Evolutionary conservation across 2,888 invertebrate species (phyloP).

Genomic region (Drosophila affinis): DNA sequence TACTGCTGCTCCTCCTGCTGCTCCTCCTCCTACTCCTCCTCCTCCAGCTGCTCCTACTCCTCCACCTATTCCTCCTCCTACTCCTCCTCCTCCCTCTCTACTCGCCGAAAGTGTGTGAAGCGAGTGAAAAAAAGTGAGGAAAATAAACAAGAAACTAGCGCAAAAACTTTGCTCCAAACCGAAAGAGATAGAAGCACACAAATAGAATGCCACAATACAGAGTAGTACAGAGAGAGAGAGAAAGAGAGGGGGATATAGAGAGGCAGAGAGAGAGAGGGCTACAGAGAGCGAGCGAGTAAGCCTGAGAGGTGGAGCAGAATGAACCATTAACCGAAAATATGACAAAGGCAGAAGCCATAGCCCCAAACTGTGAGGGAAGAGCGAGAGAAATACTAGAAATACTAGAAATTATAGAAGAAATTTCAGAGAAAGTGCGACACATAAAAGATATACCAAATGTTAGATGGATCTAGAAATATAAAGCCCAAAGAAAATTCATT

Average conservation of each 20-base stretch:
- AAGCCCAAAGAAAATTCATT: too few relatives aligned
- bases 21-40: not conserved
- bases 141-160: constrained; percentile 67
- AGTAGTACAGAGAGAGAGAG: not conserved
- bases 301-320: not conserved
- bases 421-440: not conserved
- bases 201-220: constrained; percentile 5
- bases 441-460: too few relatives aligned
- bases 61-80: not conserved
- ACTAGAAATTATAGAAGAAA: not conserved
- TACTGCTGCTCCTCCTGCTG: too few relatives aligned
- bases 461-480: too few relatives aligned
- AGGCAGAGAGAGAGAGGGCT: too few relatives aligned
- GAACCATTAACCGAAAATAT: constrained; percentile 1
- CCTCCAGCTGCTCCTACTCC: not conserved
- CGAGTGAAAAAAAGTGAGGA: constrained; percentile 23
- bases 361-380: too few relatives aligned
- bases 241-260: not conserved
- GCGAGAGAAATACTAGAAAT: too few relatives aligned
- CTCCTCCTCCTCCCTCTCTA: not conserved
- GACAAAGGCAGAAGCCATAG: not conserved
- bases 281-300: not conserved
- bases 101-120: constrained; percentile 51
- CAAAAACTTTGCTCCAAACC: constrained; percentile 48
- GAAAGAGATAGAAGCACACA: constrained; percentile 9